Percentiles rank a stretch among this genome's conserved stretches.
phyloP scores from a whole-genome alignment of 2,113 vertebrate species.

The Vanacampus margaritifer region DNA sequence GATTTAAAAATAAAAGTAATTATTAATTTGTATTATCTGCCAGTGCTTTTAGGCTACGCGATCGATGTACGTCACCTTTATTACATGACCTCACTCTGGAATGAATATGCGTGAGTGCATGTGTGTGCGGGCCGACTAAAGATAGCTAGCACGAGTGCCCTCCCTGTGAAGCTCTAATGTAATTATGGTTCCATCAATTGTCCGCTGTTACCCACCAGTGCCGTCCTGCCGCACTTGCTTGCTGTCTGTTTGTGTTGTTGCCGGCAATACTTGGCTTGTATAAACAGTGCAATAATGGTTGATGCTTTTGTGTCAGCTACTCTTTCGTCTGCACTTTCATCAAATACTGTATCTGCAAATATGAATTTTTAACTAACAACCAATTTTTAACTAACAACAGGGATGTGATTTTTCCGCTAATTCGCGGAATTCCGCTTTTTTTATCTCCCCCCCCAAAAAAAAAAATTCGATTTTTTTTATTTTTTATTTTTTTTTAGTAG shows the following conservation, averaged over 20 bases:
- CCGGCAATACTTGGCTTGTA: neutral
- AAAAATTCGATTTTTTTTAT: too few species aligned
- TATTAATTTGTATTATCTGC: too few species aligned
- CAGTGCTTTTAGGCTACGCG: neutral
- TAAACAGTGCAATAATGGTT: neutral
- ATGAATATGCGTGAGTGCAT: neutral
- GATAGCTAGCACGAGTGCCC: neutral
- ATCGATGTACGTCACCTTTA: neutral
- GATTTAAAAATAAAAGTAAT: too few species aligned
- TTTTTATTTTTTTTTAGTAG: too few species aligned
- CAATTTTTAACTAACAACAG: too few species aligned
- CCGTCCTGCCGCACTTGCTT: neutral
- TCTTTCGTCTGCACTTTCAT: neutral
- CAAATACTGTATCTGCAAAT: neutral
- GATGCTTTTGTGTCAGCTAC: neutral
- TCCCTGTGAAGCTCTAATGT: conserved; percentile 36
- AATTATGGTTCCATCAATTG: conserved; percentile 25
- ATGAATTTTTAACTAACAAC: neutral
- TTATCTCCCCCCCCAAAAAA: too few species aligned
- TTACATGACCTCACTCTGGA: neutral
- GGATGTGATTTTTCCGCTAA: too few species aligned
- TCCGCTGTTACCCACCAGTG: neutral
- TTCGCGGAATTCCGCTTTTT: too few species aligned
- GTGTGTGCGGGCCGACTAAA: neutral
- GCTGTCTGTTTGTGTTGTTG: neutral